Evolutionary conservation across 1,140 invertebrate species (phyloP).

Genomic region (Microplitis demolitor): DNA sequence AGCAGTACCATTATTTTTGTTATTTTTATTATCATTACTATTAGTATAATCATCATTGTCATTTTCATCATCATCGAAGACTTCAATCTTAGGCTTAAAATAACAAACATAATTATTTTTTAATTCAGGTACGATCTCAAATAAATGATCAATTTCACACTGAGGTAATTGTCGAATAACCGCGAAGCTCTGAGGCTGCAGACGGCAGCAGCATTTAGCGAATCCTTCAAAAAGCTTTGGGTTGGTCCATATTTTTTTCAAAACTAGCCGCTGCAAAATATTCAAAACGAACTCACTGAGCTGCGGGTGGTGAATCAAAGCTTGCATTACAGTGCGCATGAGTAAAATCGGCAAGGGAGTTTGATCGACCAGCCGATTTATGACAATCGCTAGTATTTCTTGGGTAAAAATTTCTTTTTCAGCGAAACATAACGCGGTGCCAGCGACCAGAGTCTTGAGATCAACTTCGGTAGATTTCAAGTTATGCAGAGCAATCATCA

Average conservation of each 20-base stretch:
- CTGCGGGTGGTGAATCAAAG: conserved; percentile 84
- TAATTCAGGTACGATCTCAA: no score
- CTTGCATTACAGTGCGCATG: conserved; percentile 96
- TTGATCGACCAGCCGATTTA: conserved; percentile 91
- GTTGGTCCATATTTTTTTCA: conserved; percentile 94
- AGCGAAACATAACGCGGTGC: conserved; percentile 89
- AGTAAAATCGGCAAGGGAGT: conserved; percentile 88
- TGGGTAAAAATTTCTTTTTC: conserved; percentile 87
- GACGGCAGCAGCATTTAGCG: conserved; percentile 92
- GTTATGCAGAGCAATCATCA: conserved; percentile 91
- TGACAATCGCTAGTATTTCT: conserved; percentile 88
- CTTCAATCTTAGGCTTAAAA: no score
- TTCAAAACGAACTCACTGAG: conserved; percentile 92
- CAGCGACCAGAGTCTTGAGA: conserved; percentile 95
- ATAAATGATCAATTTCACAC: no score
- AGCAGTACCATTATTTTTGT: no score
- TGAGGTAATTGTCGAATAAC: conserved; percentile 83
- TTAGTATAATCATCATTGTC: no score
- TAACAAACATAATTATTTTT: no score
- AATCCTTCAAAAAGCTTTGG: conserved; percentile 98
- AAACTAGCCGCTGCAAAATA: conserved; percentile 86
- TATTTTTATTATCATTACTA: no score
- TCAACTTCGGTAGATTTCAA: conserved; percentile 90
- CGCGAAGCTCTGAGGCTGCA: conserved; percentile 86
- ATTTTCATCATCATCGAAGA: no score